Conservation (phyloP, 2,888 invertebrate genomes). For the Gonocerus acuteangulatus region DNA sequence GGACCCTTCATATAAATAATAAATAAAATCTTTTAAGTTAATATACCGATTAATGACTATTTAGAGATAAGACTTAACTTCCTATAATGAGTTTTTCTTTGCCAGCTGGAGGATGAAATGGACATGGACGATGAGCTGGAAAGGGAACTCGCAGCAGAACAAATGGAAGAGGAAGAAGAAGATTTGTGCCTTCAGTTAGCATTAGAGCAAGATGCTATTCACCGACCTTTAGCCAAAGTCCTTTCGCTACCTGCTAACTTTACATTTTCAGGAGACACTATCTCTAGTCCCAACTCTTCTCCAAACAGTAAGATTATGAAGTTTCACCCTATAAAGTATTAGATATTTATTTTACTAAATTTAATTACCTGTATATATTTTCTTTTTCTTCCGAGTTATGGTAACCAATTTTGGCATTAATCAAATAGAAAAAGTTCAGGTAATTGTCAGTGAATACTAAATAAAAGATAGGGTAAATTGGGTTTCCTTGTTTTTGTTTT, state of each 20-base stretch:
- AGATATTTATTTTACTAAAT: no score
- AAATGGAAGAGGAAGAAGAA: constrained; percentile 53
- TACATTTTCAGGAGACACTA: constrained; percentile 50
- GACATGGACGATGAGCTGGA: constrained; percentile 71
- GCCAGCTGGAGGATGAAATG: constrained; percentile 82
- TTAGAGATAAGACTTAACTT: no score
- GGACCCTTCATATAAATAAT: no score
- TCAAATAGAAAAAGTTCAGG: no score
- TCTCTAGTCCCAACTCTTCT: constrained; percentile 27
- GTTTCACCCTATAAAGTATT: no score
- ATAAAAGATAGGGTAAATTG: no score
- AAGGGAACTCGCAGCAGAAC: constrained; percentile 50
- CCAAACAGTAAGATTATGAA: constrained; percentile 29
- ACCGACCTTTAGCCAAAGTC: constrained; percentile 55
- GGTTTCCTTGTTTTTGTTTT: no score
- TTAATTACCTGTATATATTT: background rate
- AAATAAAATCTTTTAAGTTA: no score
- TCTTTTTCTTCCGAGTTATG: no score
- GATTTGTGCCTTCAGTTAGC: constrained; percentile 68
- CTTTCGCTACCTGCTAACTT: constrained; percentile 78
- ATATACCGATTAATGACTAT: no score
- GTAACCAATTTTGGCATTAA: no score
- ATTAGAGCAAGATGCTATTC: constrained; percentile 51
- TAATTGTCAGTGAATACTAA: no score
- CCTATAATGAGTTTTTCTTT: constrained; percentile 1